phyloP scores from a whole-genome alignment of 2,888 invertebrate species.

The Limnephilus lunatus region DNA sequence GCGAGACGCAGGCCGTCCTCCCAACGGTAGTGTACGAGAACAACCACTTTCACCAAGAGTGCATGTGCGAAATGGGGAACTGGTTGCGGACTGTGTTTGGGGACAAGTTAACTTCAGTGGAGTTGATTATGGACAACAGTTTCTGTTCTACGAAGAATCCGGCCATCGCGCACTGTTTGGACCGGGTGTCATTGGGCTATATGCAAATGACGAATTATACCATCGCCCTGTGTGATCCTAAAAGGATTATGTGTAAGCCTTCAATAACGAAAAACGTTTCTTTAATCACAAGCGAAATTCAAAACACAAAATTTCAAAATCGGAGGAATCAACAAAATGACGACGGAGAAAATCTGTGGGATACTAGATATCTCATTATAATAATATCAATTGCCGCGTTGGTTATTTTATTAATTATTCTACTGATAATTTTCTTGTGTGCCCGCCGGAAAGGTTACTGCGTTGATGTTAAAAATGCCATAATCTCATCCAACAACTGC shows the following conservation, averaged over 20 bases:
- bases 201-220: slow-evolving; percentile 81
- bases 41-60: slow-evolving; percentile 81
- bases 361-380: slow-evolving; percentile 74
- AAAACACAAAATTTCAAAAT: slow-evolving; percentile 75
- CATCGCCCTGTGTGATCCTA: slow-evolving; percentile 77
- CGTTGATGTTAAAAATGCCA: slow-evolving; percentile 72
- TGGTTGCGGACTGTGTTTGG: slow-evolving; percentile 78
- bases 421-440: slow-evolving; percentile 78
- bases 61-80: slow-evolving; percentile 79
- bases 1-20: slow-evolving; percentile 66
- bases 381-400: slow-evolving; percentile 77
- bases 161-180: slow-evolving; percentile 81
- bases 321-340: slow-evolving; percentile 68
- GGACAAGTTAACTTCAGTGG: slow-evolving; percentile 72
- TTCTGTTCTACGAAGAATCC: slow-evolving; percentile 80
- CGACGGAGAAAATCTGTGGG: slow-evolving; percentile 69
- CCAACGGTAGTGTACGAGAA: slow-evolving; percentile 74
- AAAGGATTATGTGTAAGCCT: slow-evolving; percentile 79
- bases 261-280: slow-evolving; percentile 72
- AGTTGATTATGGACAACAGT: slow-evolving; percentile 76
- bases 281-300: slow-evolving; percentile 70
- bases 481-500: slow-evolving; percentile 72
- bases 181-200: slow-evolving; percentile 80
- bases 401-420: slow-evolving; percentile 76
- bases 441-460: slow-evolving; percentile 79